These are phyloP conservation scores for Sphaerophoria rueppellii DNA, from an alignment of 2,888 invertebrate genomes.

Conservation along the genomic window DNA sequence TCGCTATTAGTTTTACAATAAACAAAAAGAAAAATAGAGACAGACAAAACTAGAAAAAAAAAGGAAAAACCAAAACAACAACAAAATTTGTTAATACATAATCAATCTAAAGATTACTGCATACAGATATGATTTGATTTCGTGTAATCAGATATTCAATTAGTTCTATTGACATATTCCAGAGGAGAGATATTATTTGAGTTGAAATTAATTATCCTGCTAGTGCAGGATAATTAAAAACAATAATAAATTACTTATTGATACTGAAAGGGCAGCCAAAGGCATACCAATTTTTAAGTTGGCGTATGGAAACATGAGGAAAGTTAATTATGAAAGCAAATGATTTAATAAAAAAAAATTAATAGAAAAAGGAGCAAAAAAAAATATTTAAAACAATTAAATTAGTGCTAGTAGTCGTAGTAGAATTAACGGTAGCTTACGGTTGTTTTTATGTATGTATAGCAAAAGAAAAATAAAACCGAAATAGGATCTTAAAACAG, in stretches of 20 bases:
- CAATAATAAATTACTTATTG: slow-evolving; percentile 17
- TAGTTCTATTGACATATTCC: slow-evolving; percentile 9
- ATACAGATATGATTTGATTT: slow-evolving; percentile 10
- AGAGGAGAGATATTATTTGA: neutral
- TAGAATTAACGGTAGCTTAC: slow-evolving; percentile 51
- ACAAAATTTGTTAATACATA: neutral
- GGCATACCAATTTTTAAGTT: slow-evolving; percentile 10
- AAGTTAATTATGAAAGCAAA: slow-evolving; percentile 30
- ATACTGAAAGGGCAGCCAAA: slow-evolving; percentile 24
- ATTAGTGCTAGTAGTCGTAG: slow-evolving; percentile 52
- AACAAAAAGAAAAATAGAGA: neutral
- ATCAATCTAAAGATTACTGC: neutral
- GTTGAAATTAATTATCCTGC: neutral
- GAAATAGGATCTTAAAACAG: neutral
- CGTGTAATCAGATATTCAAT: slow-evolving; percentile 8
- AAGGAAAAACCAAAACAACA: neutral
- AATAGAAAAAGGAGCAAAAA: slow-evolving; percentile 33
- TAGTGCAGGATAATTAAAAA: slow-evolving; percentile 2
- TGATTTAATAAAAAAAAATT: slow-evolving; percentile 22
- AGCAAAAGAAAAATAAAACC: slow-evolving; percentile 21
- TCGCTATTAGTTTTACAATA: slow-evolving; percentile 40
- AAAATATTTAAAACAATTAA: slow-evolving; percentile 17
- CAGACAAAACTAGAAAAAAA: too few relatives aligned
- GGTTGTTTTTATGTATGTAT: slow-evolving; percentile 51
- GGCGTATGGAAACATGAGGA: neutral